phyloP scores from a whole-genome alignment of 1,140 invertebrate species.

The Copidosoma floridanum region DNA sequence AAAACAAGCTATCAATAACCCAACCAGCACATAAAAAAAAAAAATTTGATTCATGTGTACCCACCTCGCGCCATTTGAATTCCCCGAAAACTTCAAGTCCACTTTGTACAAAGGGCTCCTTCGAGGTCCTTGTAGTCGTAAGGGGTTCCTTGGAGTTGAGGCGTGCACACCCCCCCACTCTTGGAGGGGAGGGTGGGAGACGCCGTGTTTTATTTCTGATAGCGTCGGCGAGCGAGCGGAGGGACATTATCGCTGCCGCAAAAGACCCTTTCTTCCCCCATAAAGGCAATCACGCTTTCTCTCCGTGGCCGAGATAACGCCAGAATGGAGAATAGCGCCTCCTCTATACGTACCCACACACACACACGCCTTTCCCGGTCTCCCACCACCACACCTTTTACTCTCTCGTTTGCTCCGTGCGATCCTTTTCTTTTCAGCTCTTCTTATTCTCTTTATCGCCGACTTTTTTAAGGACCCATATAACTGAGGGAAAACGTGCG shows the following conservation, averaged over 20 bases:
- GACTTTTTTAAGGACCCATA: too few relatives aligned
- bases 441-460: background rate
- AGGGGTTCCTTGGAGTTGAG: too few relatives aligned
- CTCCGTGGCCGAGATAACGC: constrained; percentile 50
- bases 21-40: too few relatives aligned
- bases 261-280: constrained; percentile 57
- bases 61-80: too few relatives aligned
- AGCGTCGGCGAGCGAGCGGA: constrained; percentile 46
- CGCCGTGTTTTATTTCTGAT: constrained; percentile 55
- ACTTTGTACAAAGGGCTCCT: too few relatives aligned
- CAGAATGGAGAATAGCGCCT: constrained; percentile 45
- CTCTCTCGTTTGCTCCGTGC: background rate
- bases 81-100: too few relatives aligned
- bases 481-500: too few relatives aligned
- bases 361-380: too few relatives aligned
- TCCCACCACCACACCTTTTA: too few relatives aligned
- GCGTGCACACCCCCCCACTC: constrained; percentile 5
- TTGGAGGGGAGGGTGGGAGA: background rate
- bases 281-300: constrained; percentile 57
- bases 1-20: too few relatives aligned
- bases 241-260: constrained; percentile 55
- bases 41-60: too few relatives aligned
- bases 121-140: too few relatives aligned
- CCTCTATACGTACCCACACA: background rate
- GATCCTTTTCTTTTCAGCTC: background rate